Conservation (phyloP, 1,140 invertebrate species). For the Chrysomallon squamiferum region DNA sequence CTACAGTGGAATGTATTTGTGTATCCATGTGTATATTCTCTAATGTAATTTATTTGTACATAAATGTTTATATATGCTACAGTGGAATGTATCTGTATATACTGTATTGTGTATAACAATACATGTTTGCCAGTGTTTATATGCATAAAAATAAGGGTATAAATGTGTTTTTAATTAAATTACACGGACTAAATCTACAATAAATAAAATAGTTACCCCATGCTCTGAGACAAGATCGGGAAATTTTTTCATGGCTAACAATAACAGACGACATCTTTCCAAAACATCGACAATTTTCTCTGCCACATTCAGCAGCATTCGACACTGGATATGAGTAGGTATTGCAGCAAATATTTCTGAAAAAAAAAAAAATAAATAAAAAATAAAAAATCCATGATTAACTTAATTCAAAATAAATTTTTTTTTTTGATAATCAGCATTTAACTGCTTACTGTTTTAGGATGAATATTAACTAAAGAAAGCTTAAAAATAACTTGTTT, state of each 20-base stretch:
- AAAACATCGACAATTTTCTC: slow-evolving; percentile 86
- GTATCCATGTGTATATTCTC: too few species aligned
- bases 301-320: slow-evolving; percentile 76
- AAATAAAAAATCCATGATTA: not conserved
- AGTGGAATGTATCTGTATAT: too few species aligned
- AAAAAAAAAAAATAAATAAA: not conserved
- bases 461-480: too few species aligned
- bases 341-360: slow-evolving; percentile 53
- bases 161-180: too few species aligned
- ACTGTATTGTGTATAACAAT: too few species aligned
- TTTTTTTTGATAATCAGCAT: not conserved
- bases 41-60: too few species aligned
- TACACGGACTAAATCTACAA: too few species aligned
- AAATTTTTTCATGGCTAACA: slow-evolving; percentile 81
- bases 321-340: slow-evolving; percentile 53
- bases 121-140: too few species aligned
- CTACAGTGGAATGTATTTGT: too few species aligned
- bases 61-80: too few species aligned
- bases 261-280: slow-evolving; percentile 81
- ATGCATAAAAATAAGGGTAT: too few species aligned
- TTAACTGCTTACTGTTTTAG: not conserved
- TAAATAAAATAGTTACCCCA: slow-evolving; percentile 74
- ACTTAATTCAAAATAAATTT: not conserved
- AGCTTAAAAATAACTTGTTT: too few species aligned
- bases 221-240: slow-evolving; percentile 78